A percentile compares a stretch with the other conserved stretches of the same genome.
phyloP scores from a whole-genome alignment of 1,140 invertebrate genomes.

The Drosophila hydei region DNA sequence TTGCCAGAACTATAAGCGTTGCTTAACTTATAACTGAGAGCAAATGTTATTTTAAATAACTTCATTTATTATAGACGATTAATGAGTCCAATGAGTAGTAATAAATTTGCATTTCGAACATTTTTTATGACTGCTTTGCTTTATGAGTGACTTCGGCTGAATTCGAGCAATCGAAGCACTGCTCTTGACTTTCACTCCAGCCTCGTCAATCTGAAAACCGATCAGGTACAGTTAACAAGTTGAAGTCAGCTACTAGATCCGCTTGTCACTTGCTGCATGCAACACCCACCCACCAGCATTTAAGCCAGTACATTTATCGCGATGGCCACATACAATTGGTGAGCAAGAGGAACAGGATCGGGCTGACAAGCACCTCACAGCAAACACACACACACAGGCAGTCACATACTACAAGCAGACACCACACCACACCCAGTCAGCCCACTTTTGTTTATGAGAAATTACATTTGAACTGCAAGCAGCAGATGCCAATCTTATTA shows the following conservation, averaged over 20 bases:
- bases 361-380: slow-evolving; percentile 1
- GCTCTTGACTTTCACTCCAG: slow-evolving; percentile 20
- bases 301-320: slow-evolving; percentile 57
- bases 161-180: not conserved
- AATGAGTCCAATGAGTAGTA: no score
- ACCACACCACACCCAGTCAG: slow-evolving; percentile 65
- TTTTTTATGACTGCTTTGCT: no score
- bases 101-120: no score
- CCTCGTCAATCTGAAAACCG: not conserved
- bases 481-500: slow-evolving; percentile 82
- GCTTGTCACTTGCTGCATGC: slow-evolving; percentile 17
- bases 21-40: no score
- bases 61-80: no score
- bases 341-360: slow-evolving; percentile 11
- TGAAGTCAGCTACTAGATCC: slow-evolving; percentile 57
- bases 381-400: no score
- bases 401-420: slow-evolving; percentile 4
- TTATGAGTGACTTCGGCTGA: no score
- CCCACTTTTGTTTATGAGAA: slow-evolving; percentile 80
- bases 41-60: no score
- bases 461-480: slow-evolving; percentile 80
- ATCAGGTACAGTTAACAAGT: slow-evolving; percentile 50
- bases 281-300: slow-evolving; percentile 45
- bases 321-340: slow-evolving; percentile 64
- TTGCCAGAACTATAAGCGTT: no score